These are phyloP conservation scores for Salticus scenicus DNA, from an alignment of 2,888 invertebrate species.

Conservation along the genomic window DNA sequence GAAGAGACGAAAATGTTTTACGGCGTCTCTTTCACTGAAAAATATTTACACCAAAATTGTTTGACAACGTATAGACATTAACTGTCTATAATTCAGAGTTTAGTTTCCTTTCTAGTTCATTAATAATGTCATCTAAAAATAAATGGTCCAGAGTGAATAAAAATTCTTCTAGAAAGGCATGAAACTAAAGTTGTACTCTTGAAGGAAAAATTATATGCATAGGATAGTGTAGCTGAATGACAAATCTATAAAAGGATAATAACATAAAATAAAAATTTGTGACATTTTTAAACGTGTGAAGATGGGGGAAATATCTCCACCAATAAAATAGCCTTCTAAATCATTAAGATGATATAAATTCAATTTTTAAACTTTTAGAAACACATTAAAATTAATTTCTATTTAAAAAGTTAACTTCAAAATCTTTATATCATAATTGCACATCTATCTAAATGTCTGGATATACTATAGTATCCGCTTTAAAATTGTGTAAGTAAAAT, in stretches of 20 bases:
- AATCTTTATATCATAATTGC: too few species aligned
- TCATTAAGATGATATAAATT: too few species aligned
- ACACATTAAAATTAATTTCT: too few species aligned
- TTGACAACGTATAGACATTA: background rate
- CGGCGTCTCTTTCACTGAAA: background rate
- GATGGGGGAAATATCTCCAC: too few species aligned
- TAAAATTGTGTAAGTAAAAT: too few species aligned
- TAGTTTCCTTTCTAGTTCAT: background rate
- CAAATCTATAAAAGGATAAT: background rate
- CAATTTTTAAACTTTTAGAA: too few species aligned
- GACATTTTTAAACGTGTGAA: too few species aligned
- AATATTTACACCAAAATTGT: background rate
- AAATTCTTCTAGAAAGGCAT: constrained; percentile 6
- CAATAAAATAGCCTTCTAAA: too few species aligned
- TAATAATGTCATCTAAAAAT: constrained; percentile 1
- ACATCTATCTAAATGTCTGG: too few species aligned
- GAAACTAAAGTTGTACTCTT: constrained; percentile 7
- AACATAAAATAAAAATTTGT: too few species aligned
- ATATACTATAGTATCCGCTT: too few species aligned
- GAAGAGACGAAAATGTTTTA: background rate
- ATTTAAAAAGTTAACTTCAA: too few species aligned
- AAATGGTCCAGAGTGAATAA: background rate
- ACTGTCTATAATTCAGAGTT: background rate
- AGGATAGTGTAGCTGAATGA: background rate
- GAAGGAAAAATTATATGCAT: background rate